These are phyloP conservation scores for Marisa cornuarietis DNA, from an alignment of 1,140 invertebrate genomes.

Conservation along the genomic window DNA sequence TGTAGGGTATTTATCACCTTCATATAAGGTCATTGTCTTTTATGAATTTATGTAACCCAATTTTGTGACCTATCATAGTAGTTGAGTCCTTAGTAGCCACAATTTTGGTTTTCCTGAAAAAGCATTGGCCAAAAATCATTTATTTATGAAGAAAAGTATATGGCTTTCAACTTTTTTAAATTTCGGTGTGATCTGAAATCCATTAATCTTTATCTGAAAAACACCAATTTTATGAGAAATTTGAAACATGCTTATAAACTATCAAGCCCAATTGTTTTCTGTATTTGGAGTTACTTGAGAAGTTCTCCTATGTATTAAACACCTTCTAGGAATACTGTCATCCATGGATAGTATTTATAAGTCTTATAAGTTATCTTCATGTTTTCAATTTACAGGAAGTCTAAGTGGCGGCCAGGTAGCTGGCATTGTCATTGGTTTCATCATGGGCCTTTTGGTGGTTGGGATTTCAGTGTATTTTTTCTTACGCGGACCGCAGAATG, in stretches of 20 bases:
- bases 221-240: not conserved
- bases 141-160: no score
- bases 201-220: not conserved
- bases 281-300: no score
- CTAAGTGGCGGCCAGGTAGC: conserved; percentile 34
- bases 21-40: no score
- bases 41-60: no score
- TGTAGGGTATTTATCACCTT: no score
- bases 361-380: not conserved
- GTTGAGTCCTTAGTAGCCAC: no score
- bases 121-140: no score
- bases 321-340: not conserved
- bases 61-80: no score
- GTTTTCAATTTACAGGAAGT: conserved; percentile 5
- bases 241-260: not conserved
- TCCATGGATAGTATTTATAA: not conserved
- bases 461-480: conserved; percentile 14
- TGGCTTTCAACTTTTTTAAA: no score
- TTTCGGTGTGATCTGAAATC: no score
- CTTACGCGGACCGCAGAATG: not conserved
- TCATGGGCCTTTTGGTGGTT: conserved; percentile 27
- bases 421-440: conserved; percentile 37
- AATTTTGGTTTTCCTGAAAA: no score
- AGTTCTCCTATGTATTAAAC: no score
- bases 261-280: not conserved